Percentiles rank a stretch among this genome's conserved stretches.
Evolutionary conservation across 2,797 vertebrate genomes (phyloP).

Genomic region (Dermochelys coriacea): DNA sequence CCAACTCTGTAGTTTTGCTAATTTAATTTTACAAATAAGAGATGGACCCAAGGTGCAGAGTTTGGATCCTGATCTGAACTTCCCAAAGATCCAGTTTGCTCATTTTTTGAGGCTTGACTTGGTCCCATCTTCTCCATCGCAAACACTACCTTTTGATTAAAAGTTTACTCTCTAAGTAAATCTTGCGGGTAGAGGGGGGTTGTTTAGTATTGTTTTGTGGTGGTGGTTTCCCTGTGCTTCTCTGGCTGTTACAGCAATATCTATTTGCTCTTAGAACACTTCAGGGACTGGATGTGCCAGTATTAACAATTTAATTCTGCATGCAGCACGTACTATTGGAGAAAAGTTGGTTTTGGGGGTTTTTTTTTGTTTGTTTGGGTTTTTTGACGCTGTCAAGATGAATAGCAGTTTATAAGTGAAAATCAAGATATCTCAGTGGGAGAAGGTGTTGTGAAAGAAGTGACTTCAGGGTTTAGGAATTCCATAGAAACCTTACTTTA

Average conservation of each 20-base stretch:
- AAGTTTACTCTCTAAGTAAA: neutral
- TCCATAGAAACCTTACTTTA: neutral
- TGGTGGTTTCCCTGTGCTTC: neutral
- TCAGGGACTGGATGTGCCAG: accelerated
- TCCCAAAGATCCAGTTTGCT: neutral
- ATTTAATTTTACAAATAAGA: neutral
- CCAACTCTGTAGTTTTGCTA: neutral
- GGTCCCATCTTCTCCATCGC: neutral
- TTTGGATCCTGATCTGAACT: neutral
- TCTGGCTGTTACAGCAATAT: neutral
- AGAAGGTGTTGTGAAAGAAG: constrained; percentile 1
- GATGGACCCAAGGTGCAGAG: accelerated
- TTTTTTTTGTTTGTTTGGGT: too few relatives aligned
- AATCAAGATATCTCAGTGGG: neutral
- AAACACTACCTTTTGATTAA: accelerated
- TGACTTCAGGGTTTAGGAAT: constrained; percentile 53
- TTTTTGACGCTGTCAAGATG: neutral
- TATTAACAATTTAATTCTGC: accelerated
- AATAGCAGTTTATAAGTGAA: neutral
- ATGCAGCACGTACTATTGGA: accelerated
- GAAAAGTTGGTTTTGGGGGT: neutral
- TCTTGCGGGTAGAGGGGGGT: neutral
- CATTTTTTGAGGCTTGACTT: accelerated
- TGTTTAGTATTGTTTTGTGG: neutral
- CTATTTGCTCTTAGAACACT: accelerated